Evolutionary conservation across 2,888 invertebrate genomes (phyloP).

Genomic region (Acrobasis suavella): DNA sequence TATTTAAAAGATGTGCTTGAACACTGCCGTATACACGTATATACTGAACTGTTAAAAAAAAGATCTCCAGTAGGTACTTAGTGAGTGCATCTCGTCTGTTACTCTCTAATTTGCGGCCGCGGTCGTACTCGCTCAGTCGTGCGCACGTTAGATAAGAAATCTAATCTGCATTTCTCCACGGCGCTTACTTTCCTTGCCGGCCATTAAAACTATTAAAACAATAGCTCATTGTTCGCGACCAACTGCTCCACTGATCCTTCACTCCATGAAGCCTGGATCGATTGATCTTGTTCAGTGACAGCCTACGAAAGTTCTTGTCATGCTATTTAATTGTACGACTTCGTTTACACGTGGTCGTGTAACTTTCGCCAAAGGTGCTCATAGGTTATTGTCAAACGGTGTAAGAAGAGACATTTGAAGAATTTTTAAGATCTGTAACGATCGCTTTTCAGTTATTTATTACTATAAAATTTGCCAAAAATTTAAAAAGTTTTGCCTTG

Average conservation of each 20-base stretch:
- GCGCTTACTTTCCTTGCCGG: conserved; percentile 53
- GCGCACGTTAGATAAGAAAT: conserved; percentile 52
- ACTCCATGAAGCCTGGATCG: conserved; percentile 34
- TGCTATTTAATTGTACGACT: conserved; percentile 42
- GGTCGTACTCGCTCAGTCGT: conserved; percentile 36
- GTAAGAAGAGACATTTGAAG: too few species aligned
- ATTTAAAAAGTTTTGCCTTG: too few species aligned
- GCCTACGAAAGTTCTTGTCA: conserved; percentile 42
- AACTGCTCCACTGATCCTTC: conserved; percentile 41
- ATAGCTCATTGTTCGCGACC: conserved; percentile 59
- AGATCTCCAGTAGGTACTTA: not conserved
- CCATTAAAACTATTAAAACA: conserved; percentile 46
- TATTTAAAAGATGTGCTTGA: too few species aligned
- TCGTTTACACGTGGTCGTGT: conserved; percentile 40
- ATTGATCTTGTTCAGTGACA: conserved; percentile 4
- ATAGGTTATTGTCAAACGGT: too few species aligned
- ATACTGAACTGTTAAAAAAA: too few species aligned
- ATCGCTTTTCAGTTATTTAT: too few species aligned
- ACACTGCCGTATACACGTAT: too few species aligned
- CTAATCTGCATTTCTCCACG: conserved; percentile 57
- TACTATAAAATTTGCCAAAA: too few species aligned
- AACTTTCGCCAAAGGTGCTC: conserved; percentile 36
- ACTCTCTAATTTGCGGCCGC: conserved; percentile 30
- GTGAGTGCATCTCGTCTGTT: conserved; percentile 15
- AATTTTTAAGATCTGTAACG: too few species aligned